These are phyloP conservation scores for Anarhynchus alexandrinus DNA, from an alignment of 2,113 vertebrate genomes.

Conservation along the genomic window DNA sequence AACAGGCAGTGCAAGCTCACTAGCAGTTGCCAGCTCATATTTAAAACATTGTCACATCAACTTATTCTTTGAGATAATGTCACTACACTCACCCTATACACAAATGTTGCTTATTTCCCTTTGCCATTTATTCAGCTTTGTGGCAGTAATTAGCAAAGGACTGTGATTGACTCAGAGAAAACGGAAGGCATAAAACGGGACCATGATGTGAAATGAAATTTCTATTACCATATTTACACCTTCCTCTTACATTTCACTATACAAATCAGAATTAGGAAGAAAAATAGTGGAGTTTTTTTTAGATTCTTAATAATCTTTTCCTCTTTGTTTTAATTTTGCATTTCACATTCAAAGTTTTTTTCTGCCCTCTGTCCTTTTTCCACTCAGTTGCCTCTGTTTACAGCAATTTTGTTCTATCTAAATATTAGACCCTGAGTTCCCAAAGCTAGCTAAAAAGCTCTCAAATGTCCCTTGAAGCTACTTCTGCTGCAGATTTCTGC, in stretches of 20 bases:
- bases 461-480: not conserved
- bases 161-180: not conserved
- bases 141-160: constrained; percentile 21
- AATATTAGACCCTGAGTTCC: not conserved
- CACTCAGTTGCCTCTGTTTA: not conserved
- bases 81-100: constrained; percentile 19
- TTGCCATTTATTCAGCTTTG: constrained; percentile 16
- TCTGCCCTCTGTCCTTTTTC: not conserved
- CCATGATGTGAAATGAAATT: not conserved
- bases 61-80: constrained; percentile 42
- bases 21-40: constrained; percentile 39
- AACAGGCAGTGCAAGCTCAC: not conserved
- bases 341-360: not conserved
- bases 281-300: not conserved
- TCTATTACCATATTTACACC: not conserved
- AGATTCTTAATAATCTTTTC: not conserved
- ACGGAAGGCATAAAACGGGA: not conserved
- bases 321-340: not conserved
- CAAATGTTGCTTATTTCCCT: not conserved
- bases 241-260: not conserved
- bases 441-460: not conserved
- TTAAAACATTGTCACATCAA: constrained; percentile 59
- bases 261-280: not conserved
- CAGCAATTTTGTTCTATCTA: not conserved
- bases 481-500: not conserved